Base-by-base conservation (phyloP, 1,140 invertebrate genomes). In the Pogonomyrmex barbatus region DNA sequence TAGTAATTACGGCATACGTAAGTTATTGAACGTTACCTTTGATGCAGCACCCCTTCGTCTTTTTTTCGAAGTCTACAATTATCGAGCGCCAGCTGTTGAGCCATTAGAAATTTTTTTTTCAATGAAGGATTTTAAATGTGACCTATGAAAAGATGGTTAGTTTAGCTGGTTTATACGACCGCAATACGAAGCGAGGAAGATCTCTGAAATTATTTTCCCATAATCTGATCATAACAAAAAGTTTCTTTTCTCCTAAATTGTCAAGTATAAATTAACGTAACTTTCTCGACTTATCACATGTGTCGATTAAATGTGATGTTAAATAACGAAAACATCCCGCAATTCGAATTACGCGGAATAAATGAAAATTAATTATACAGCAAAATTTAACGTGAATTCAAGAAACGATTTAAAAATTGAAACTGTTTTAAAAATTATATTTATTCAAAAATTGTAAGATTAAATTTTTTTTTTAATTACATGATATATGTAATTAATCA, bases 21-120 rank as follows among this genome's bases (percentile, higher is more conserved):
- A 14, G 36, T 50, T 30, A 70, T 81, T 56, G 63, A 70, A 70
- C 47, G 60, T 78, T 78, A 65, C 30, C 10, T 33, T 68, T 56
- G 39, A 81, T 56, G 60, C 36, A 24, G 47, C 77, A 65, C 12
- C 36, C 36, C 58, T 36, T 81, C 63, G n/a, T 67, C 39, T 47
- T 79, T 68, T 68, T 70, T 62, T 68, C 36, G n/a, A 4, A n/a
- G 12, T n/a, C 36, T 36, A 12, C 65, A 58, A 70, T 81, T 81
- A 81, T 56, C 36, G 78, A 39, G 42, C n/a, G 36, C 47, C 77
- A 79, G 77, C 33, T 79, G 77, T 79, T 79, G 77, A 67, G 36
- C 47, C 47, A 39, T 30, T 67, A 36, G 33, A 52, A 54, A 42
- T 30, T 67, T 47, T 67, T 67, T 24, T 67, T 68, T 67, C 47